Conservation (phyloP, 1,140 invertebrate species). For the Drosophila simulans region DNA sequence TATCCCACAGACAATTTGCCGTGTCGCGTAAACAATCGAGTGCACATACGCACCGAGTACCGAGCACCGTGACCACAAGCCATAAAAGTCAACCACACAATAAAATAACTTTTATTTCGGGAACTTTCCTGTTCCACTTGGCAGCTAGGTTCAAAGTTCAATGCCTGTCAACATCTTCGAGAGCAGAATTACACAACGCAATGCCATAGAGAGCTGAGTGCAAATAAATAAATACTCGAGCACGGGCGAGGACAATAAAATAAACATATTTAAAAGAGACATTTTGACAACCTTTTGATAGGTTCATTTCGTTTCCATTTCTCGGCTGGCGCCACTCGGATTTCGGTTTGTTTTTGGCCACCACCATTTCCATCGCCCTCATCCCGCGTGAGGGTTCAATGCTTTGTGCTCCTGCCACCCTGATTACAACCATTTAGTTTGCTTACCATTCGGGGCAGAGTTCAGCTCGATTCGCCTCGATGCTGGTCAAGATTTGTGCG, state of each 20-base stretch:
- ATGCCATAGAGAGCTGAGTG: conserved; percentile 29
- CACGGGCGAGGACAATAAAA: conserved; percentile 66
- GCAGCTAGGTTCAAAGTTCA: conserved; percentile 72
- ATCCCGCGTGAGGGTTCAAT: conserved; percentile 45
- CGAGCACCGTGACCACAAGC: conserved; percentile 19
- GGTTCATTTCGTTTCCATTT: conserved; percentile 72
- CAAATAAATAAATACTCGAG: conserved; percentile 76
- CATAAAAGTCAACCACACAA: conserved; percentile 31
- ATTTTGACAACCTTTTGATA: conserved; percentile 80
- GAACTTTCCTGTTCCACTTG: conserved; percentile 27
- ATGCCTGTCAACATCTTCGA: conserved; percentile 64
- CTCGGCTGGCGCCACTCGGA: conserved; percentile 31
- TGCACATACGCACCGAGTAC: conserved; percentile 12
- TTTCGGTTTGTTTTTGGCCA: conserved; percentile 24
- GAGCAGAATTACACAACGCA: conserved; percentile 67
- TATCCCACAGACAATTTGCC: conserved; percentile 6
- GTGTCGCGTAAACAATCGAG: conserved; percentile 9
- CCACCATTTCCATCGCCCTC: conserved; percentile 10
- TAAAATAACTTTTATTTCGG: conserved; percentile 33
- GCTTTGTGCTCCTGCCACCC: conserved; percentile 48
- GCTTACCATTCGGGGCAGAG: conserved; percentile 27
- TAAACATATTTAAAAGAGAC: conserved; percentile 82
- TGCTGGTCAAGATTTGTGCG: conserved; percentile 31
- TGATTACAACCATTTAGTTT: conserved; percentile 32
- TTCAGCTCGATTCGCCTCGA: conserved; percentile 34